Percentiles rank a stretch among this genome's conserved stretches.
Evolutionary conservation across 2,113 vertebrate genomes (phyloP).

Genomic region (Platysteira castanea): DNA sequence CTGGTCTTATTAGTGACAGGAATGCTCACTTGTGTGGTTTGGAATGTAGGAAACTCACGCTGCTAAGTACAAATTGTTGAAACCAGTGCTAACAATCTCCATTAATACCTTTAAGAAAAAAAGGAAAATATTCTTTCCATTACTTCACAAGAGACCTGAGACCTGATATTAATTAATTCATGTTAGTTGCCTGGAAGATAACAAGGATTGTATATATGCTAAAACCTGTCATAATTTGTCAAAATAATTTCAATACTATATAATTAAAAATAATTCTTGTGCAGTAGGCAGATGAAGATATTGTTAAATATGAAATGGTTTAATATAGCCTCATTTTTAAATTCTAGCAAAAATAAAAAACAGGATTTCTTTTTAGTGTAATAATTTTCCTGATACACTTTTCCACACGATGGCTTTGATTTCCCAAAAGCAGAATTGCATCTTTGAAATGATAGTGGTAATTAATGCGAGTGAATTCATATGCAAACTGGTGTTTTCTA

Average conservation of each 20-base stretch:
- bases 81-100: fast-evolving
- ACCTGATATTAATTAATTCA: not conserved
- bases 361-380: not conserved
- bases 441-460: not conserved
- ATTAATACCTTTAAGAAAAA: not conserved
- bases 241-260: not conserved
- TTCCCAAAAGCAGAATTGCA: not conserved
- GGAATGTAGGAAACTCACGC: not conserved
- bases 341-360: not conserved
- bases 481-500: not conserved
- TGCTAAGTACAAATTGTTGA: not conserved
- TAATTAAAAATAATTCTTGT: not conserved
- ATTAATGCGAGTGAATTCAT: not conserved
- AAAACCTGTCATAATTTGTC: not conserved
- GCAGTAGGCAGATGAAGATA: not conserved
- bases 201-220: not conserved
- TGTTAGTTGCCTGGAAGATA: not conserved
- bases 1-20: not conserved
- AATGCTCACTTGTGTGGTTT: not conserved
- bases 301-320: not conserved
- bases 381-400: not conserved
- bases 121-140: not conserved
- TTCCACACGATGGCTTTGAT: not conserved
- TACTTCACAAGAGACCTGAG: not conserved
- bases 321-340: not conserved